Evolutionary conservation across 1,140 invertebrate genomes (phyloP).

Genomic region (Drosophila lacteicornis): DNA sequence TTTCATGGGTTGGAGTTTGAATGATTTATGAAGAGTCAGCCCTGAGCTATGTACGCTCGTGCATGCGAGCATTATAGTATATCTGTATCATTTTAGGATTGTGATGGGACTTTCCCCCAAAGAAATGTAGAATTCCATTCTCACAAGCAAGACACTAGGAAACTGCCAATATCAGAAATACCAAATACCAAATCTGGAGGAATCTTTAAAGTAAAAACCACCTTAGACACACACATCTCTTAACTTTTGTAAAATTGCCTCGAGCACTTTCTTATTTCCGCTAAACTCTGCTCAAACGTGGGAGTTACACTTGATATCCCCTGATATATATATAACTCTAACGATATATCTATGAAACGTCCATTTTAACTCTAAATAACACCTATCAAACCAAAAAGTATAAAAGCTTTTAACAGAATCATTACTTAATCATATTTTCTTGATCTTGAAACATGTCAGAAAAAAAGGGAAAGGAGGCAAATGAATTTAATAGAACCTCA

Average conservation of each 20-base stretch:
- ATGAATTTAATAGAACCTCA: conserved; percentile 74
- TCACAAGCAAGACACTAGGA: conserved; percentile 34
- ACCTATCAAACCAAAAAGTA: conserved; percentile 24
- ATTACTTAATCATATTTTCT: conserved; percentile 35
- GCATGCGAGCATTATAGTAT: conserved; percentile 3
- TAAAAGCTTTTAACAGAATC: conserved; percentile 43
- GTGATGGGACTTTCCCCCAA: conserved; percentile 19
- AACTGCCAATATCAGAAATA: conserved; percentile 59
- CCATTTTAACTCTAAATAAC: conserved; percentile 40
- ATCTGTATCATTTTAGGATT: conserved; percentile 23
- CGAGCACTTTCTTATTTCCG: conserved; percentile 21
- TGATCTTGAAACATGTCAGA: conserved; percentile 18
- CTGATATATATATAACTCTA: conserved; percentile 22
- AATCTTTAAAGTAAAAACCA: conserved; percentile 24
- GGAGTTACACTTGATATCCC: conserved; percentile 11
- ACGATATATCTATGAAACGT: conserved; percentile 49
- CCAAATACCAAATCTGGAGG: conserved; percentile 5
- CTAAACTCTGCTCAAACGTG: conserved; percentile 40
- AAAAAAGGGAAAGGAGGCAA: conserved; percentile 11
- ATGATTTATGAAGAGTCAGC: conserved; percentile 46
- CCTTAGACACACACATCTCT: conserved; percentile 31
- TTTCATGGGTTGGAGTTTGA: conserved; percentile 20
- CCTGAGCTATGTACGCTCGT: conserved; percentile 10
- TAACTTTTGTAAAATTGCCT: conserved; percentile 18
- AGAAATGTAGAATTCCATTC: conserved; percentile 17